Base-by-base conservation (phyloP, 2,113 vertebrate species). In the Antennarius striatus region DNA sequence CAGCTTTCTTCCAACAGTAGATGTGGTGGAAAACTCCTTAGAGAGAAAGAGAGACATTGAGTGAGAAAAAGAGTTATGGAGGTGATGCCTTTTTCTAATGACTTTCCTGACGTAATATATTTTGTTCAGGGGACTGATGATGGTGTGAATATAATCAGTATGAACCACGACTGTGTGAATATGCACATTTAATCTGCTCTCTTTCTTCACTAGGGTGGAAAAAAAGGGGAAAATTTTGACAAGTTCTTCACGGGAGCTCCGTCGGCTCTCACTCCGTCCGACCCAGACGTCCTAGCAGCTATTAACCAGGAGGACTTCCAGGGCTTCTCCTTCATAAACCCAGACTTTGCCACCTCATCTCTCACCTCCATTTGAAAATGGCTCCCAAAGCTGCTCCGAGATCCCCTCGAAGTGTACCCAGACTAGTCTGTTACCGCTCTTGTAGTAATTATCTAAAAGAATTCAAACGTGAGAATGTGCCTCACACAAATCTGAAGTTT, bases 191-290 rank as follows among this genome's bases (percentile, higher is more conserved):
- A 47, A 72, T 56, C 14, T 43, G 17, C 28, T 72, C n/a, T 30
- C 36, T 56, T 58, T 36, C 58, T 30, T 73, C 71, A n/a, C 47
- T 84, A 97, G 95, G 94, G 95, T 45, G 95, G 95, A 10, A 92
- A 71, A 63, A 95, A 95, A 51, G 95, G 93, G 0, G 95, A 96
- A 89, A 97, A 97, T 77, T 97, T 97, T 32, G 95, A 97, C 88
- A 93, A 95, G 73, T 97, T 96, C 88, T 97, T 97, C 91, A 97
- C 95, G 0, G 91, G 89, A 5, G 93, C 93, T 15, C 91, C 94
- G 0, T 91, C 95, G 0, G 93, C 85, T 0, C 91, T 97, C 75
- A 97, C 95, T 0, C 95, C 95, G 1, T 96, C 95, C 1, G 95
- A 97, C 84, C 95, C 94, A 7, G 89, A 96, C 12, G 87, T 97